Evolutionary conservation across 1,140 invertebrate species (phyloP), one percentile per base, ranked within the genome.

Genomic region (Plodia interpunctella): DNA sequence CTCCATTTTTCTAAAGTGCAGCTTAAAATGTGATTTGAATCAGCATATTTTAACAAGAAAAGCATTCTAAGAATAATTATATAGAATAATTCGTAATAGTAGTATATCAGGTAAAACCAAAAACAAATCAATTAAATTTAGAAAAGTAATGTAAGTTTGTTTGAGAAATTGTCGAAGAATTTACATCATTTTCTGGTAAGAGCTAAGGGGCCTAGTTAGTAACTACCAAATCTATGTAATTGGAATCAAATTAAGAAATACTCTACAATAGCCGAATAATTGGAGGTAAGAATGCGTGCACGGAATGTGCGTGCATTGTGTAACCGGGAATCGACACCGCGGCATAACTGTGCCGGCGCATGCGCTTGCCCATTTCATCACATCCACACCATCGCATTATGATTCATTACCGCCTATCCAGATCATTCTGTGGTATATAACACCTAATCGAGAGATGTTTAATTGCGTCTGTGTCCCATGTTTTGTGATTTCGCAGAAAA

Each of bases 291-390:
- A 56, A 19, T 57, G 55, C 28, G 52, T 50, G 58, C 54, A 30
- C 44, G 55, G 66, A 59, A 68, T 68, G 63, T 35, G 66, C 50
- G 62, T 54, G 58, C 62, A 62, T 72, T 77, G 72, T 75, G 74
- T 68, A 77, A 75, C 28, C 55, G 62, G 65, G 74, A 74, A 75
- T 72, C 64, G 61, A 74, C 65, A 59, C 59, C 72, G 74, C 63
- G 68, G 71, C 74, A 62, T 65, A 72, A 73, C 64, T 59, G 69
- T 74, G 64, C 57, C 8, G 55, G 56, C 44, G 55, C 50, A 28
- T 59, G 32, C 49, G 25, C 54, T 21, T 38, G 17, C 15, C 18
- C 19, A 57, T 70, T 71, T 57, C 65, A 64, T 65, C 60, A 70
- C 55, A 54, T 30, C 20, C n/a, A n/a, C n/a, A n/a, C 17, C 25